Conservation (phyloP, 1,140 invertebrate species). For the silkworm (Bombyx mori) region ASM3026992v2 NC_085121.1:5107501-5108000, state of each 20-base stretch:
- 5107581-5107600: conserved; percentile 13
- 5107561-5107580: conserved; percentile 14
- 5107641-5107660: conserved; percentile 4
- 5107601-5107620: conserved; percentile 13
- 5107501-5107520: conserved; percentile 27
- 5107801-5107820: too few species aligned
- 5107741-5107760: too few species aligned
- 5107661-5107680: neutral
- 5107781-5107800: too few species aligned
- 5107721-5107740: too few species aligned
- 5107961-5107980: too few species aligned
- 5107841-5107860: conserved; percentile 5
- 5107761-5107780: too few species aligned
- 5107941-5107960: neutral
- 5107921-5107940: conserved; percentile 38
- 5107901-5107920: conserved; percentile 35
- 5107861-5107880: conserved; percentile 23
- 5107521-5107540: conserved; percentile 10
- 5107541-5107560: conserved; percentile 11
- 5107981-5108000: too few species aligned
- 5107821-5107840: too few species aligned
- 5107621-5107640: conserved; percentile 9
- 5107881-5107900: conserved; percentile 29
- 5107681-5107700: neutral
- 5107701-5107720: too few species aligned